phyloP scores from a whole-genome alignment of 2,113 vertebrate species.

The Todiramphus saurophagus region DNA sequence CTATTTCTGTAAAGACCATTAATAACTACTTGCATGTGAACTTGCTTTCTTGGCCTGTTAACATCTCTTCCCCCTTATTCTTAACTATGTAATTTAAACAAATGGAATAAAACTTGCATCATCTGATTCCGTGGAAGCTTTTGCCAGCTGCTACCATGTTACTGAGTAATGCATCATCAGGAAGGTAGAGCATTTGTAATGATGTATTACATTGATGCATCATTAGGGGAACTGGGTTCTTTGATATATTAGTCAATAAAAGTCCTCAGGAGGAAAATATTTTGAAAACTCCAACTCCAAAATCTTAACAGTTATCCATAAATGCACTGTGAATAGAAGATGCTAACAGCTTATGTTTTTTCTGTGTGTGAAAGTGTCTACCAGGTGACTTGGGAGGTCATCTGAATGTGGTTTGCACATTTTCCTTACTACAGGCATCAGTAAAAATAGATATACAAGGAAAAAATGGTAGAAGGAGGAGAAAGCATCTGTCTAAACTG shows the following conservation, averaged over 20 bases:
- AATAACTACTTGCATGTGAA: not conserved
- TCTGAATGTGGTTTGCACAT: not conserved
- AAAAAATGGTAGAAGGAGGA: not conserved
- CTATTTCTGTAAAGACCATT: not conserved
- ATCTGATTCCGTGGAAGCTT: not conserved
- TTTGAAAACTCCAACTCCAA: not conserved
- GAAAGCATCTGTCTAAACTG: not conserved
- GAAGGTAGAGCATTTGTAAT: not conserved
- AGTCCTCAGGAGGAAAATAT: slow-evolving; percentile 15
- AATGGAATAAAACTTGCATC: not conserved
- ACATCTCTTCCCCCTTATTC: not conserved
- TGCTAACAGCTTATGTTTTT: not conserved
- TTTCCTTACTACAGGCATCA: not conserved
- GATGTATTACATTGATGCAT: slow-evolving; percentile 42
- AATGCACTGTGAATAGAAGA: not conserved
- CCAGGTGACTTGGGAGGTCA: not conserved
- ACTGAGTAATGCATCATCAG: slow-evolving; percentile 61
- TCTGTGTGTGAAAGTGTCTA: rapidly evolving
- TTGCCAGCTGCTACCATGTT: slow-evolving; percentile 51
- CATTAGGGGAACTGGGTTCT: slow-evolving; percentile 11
- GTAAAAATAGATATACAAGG: not conserved
- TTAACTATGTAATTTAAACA: not conserved
- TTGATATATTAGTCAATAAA: slow-evolving; percentile 73
- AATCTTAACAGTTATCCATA: not conserved
- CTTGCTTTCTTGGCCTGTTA: not conserved